Evolutionary conservation across 2,888 invertebrate species (phyloP), one percentile per base, ranked within the genome.

Genomic region (Pristionchus japonicus): DNA sequence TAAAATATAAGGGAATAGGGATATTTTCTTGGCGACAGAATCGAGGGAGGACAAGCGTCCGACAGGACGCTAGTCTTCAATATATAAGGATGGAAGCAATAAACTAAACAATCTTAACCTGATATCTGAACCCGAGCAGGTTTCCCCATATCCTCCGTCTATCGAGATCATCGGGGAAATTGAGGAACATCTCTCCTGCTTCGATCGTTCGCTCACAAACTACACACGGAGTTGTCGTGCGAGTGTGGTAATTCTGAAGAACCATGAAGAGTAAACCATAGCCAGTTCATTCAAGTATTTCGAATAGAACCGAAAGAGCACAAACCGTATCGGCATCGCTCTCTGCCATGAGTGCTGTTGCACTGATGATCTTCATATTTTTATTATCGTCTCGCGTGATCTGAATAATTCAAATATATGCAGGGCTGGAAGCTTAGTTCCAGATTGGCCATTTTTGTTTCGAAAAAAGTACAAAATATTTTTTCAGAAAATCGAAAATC

Each of bases 121-220:
- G 89, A 88, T 92, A 92, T 77, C 90, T 89, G 89, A 92, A 92
- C 11, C 92, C 92, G 34, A 92, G 90, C 13, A 91, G 70, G 86
- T 90, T 92, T 43, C 91, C 92, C 92, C 92, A 92, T 34, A 91
- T 89, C 27, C 92, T 67, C 9, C 92, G 87, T 37, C 92, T 83
- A 89, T 92, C 92, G 74, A 91, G 82, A 67, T 91, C 91, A n/a
- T 91, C 91, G 20, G 92, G 92, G 57, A 92, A 91, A 77, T 92
- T 91, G 85, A 92, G 85, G 88, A 91, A 91, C 90, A 92, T 90
- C 86, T 92, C 92, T 2, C 90, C 90, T 2, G 74, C 27, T n/a
- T 88, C 89, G 61, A 92, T 91, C 37, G 37, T 34, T 9, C 92
- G 89, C 23, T 88, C 77, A 83, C 92, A 92, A 11, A 90, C 92